Percentiles rank a stretch among this genome's conserved stretches.
These are phyloP conservation scores for Phortica magna DNA, from an alignment of 2,888 invertebrate species.

Conservation along the genomic window DNA sequence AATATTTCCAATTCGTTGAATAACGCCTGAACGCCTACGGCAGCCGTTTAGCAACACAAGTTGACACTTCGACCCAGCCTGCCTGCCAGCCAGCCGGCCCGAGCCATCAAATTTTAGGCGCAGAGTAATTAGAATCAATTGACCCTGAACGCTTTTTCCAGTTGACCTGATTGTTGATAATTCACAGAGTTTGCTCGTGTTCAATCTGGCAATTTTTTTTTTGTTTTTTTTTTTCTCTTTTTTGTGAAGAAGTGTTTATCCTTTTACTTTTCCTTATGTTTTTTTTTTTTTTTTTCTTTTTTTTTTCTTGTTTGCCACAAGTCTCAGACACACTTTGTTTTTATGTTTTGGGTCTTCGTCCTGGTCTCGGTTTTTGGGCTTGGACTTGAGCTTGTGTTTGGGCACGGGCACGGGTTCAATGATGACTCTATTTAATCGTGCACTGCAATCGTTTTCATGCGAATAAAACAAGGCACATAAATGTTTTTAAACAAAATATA, in stretches of 20 bases:
- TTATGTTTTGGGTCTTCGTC: too few relatives aligned
- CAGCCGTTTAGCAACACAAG: neutral
- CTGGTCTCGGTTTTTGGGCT: too few relatives aligned
- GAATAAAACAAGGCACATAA: neutral
- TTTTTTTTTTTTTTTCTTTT: neutral
- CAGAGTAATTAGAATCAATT: constrained; percentile 57
- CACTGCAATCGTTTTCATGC: neutral
- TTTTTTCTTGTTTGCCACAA: neutral
- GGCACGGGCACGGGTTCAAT: neutral
- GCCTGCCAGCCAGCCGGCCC: neutral
- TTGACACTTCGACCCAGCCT: neutral
- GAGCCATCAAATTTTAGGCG: constrained; percentile 39
- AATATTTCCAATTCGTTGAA: constrained; percentile 22
- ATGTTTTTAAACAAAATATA: too few relatives aligned
- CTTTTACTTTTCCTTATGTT: neutral
- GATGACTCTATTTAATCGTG: neutral
- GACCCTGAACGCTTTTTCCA: constrained; percentile 64
- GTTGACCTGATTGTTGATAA: constrained; percentile 59
- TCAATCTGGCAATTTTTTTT: neutral
- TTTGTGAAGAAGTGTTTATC: neutral
- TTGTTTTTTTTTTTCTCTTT: neutral
- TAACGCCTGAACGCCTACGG: constrained; percentile 5
- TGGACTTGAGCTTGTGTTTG: too few relatives aligned
- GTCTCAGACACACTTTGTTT: too few relatives aligned
- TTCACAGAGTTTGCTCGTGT: constrained; percentile 34